Conservation (phyloP, 2,113 vertebrate genomes). For the Panurus biarmicus region DNA sequence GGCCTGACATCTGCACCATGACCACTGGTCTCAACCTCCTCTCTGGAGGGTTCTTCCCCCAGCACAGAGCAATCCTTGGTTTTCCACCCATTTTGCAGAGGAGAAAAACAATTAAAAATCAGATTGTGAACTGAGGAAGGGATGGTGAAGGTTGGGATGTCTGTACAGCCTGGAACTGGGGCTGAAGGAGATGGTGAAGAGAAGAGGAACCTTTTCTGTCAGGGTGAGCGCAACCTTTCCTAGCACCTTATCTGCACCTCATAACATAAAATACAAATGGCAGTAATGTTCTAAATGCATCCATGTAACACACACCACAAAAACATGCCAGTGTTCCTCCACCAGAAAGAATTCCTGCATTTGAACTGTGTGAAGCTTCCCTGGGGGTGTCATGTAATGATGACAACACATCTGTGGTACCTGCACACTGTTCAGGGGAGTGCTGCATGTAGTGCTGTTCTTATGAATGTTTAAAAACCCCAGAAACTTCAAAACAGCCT, state of each 20-base stretch:
- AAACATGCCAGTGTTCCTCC: neutral
- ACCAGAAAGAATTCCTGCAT: neutral
- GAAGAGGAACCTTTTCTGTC: neutral
- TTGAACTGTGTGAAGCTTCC: neutral
- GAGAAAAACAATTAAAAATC: neutral
- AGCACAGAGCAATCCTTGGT: neutral
- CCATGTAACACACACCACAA: neutral
- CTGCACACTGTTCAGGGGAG: neutral
- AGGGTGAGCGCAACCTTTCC: neutral
- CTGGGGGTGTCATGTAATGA: neutral
- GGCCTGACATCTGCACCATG: neutral
- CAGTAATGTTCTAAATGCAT: neutral
- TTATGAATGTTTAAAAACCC: neutral
- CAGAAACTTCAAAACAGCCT: neutral
- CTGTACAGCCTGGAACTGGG: rapidly evolving
- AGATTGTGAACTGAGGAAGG: neutral
- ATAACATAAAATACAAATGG: neutral
- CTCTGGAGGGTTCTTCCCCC: neutral
- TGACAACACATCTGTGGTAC: neutral
- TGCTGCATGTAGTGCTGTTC: neutral
- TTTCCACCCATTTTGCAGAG: neutral
- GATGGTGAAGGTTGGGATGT: neutral
- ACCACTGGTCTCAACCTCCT: neutral
- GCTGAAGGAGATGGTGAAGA: neutral
- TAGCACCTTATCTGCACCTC: neutral